Evolutionary conservation across 2,113 vertebrate species (phyloP), one percentile per base, ranked within the genome.

Genomic region (Tympanuchus pallidicinctus): DNA sequence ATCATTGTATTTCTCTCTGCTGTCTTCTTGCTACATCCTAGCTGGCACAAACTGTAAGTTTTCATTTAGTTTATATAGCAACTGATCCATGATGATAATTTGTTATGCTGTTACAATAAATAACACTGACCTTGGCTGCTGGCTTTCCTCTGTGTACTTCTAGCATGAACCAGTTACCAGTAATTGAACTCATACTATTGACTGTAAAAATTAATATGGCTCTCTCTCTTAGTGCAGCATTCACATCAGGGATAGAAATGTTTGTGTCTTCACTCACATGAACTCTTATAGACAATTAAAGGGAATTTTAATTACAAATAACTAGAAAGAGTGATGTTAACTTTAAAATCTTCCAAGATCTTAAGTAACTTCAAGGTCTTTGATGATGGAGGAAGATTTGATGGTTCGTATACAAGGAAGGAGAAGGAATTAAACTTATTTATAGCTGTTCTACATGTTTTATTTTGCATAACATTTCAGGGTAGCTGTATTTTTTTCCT

Each of bases 91-190:
- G 72, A 34, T 82, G 47, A 69, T 89, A 60, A 60, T 91, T 96
- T 86, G 63, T 92, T 77, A 21, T 1, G 4, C 34, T 83, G 15
- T 75, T 89, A 4, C 8, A 92, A 91, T 86, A 94, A 93, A 91
- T 92, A 91, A 69, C 28, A 38, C 56, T 83, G 67, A 67, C 85
- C 89, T 95, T 94, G 92, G 79, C 85, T 88, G 75, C 69, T 91
- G 91, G 19, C 92, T 91, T 93, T 89, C 43, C 69, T 87, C 50
- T 27, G 18, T 48, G 54, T 70, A 2, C 73, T 84, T 95, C 84
- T 57, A 50, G 88, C 54, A 18, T 48, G 88, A 86, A 10, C 65
- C 64, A 71, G 67, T 56, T 76, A 43, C 71, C 93, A 72, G 47
- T 86, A 85, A 72, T 1, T n/a, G 85, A 92, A 61, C 79, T 94